A percentile compares a stretch with the other conserved stretches of the same genome.
Conservation (phyloP, 1,140 invertebrate genomes). For the Diorhabda sublineata region DNA sequence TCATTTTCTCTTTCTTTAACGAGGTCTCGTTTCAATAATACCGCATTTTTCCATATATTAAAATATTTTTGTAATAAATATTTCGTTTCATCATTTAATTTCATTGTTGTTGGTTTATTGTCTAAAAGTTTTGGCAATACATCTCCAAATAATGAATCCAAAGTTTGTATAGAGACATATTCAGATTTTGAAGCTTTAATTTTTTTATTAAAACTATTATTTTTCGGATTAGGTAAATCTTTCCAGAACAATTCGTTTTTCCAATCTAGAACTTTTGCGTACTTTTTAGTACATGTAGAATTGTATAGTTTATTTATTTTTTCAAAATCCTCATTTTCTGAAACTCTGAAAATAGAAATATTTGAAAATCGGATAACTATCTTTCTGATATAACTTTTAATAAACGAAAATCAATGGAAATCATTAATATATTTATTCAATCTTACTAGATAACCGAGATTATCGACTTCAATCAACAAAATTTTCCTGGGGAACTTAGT, state of each 20-base stretch:
- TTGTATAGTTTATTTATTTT: background rate
- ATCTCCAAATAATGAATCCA: conserved; percentile 4
- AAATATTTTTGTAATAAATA: conserved; percentile 24
- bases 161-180: background rate
- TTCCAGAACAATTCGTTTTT: conserved; percentile 19
- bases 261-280: conserved; percentile 8
- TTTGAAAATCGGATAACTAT: too few species aligned
- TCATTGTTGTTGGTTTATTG: background rate
- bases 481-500: too few species aligned
- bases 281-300: background rate
- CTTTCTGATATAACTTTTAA: too few species aligned
- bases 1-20: background rate
- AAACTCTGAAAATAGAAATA: too few species aligned
- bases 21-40: conserved; percentile 15
- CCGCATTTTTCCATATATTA: conserved; percentile 20
- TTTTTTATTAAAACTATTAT: background rate
- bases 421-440: too few species aligned
- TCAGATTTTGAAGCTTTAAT: background rate
- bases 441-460: too few species aligned
- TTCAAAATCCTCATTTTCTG: too few species aligned
- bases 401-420: too few species aligned
- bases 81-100: background rate
- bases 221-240: conserved; percentile 14
- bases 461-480: too few species aligned
- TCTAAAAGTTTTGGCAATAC: background rate